These are phyloP conservation scores for Cryptocephalus primarius DNA, from an alignment of 2,888 invertebrate species.

Conservation along the genomic window DNA sequence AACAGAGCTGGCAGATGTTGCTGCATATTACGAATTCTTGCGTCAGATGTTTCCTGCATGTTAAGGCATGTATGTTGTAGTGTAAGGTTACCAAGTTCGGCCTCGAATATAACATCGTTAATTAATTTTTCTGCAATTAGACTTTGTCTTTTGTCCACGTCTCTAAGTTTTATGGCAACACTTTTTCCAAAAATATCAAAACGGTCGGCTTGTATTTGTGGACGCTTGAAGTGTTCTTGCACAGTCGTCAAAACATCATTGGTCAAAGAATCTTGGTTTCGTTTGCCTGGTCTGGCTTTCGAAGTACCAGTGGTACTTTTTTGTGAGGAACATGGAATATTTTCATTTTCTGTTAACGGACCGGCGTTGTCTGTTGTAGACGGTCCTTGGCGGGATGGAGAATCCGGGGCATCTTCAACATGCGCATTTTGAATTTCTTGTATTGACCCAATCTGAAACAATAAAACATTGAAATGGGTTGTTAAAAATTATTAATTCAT, in stretches of 20 bases:
- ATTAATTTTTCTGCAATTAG: conserved; percentile 1
- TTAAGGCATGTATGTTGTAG: conserved; percentile 1
- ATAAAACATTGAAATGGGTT: conserved; percentile 1
- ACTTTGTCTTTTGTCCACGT: background rate
- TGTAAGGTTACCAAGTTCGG: background rate
- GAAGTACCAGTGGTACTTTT: conserved; percentile 2
- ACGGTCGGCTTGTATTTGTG: background rate
- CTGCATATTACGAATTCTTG: conserved; percentile 1
- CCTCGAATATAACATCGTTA: background rate
- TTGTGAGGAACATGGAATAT: conserved; percentile 1
- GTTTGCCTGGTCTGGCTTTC: conserved; percentile 1
- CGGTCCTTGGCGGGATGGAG: conserved; percentile 2
- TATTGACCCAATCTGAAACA: conserved; percentile 1
- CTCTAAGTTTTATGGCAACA: conserved; percentile 1
- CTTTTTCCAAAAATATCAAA: conserved; percentile 2
- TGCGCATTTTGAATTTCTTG: conserved; percentile 3
- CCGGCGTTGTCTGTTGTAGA: conserved; percentile 1
- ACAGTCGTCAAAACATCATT: conserved; percentile 3
- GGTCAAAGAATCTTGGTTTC: conserved; percentile 2
- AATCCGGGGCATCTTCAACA: conserved; percentile 2
- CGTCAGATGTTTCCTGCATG: conserved; percentile 1
- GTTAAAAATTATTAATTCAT: no score
- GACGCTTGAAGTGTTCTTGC: conserved; percentile 3
- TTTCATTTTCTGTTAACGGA: conserved; percentile 1
- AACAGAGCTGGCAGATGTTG: background rate